phyloP scores from a whole-genome alignment of 2,888 invertebrate species.

The Chymomyza procnemis region DNA sequence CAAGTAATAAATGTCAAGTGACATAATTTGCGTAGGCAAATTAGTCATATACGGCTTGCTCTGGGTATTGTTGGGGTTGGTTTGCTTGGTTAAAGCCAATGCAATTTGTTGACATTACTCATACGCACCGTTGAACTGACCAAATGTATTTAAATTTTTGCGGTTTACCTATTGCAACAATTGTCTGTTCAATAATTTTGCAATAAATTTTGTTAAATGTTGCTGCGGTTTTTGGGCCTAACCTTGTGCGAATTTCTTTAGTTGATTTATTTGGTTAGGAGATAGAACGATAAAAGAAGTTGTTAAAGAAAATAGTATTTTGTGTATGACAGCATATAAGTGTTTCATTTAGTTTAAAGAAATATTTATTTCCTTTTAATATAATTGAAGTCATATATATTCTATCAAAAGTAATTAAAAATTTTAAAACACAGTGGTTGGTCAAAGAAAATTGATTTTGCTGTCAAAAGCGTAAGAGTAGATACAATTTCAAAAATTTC shows the following conservation, averaged over 20 bases:
- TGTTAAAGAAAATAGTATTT: not conserved
- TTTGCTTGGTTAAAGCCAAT: not conserved
- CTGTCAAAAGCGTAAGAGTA: no score
- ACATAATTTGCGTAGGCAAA: conserved; percentile 13
- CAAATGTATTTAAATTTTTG: not conserved
- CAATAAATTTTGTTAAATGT: not conserved
- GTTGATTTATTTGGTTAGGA: not conserved
- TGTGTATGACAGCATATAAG: not conserved
- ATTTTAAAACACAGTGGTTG: no score
- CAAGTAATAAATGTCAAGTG: conserved; percentile 21
- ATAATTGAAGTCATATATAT: no score
- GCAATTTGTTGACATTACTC: conserved; percentile 47
- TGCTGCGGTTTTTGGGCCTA: not conserved
- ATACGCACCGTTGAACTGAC: conserved; percentile 46
- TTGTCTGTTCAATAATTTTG: not conserved
- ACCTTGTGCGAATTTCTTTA: not conserved
- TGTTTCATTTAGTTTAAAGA: no score
- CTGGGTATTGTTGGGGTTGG: conserved; percentile 26
- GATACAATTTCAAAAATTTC: no score
- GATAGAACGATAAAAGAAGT: no score
- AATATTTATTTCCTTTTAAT: no score
- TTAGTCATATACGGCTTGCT: conserved; percentile 23
- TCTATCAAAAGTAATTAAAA: no score
- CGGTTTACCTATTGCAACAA: not conserved
- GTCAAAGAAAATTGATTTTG: no score